These are phyloP conservation scores for Tragelaphus imberbis DNA, from an alignment of 2,113 vertebrate genomes.

Conservation along the genomic window DNA sequence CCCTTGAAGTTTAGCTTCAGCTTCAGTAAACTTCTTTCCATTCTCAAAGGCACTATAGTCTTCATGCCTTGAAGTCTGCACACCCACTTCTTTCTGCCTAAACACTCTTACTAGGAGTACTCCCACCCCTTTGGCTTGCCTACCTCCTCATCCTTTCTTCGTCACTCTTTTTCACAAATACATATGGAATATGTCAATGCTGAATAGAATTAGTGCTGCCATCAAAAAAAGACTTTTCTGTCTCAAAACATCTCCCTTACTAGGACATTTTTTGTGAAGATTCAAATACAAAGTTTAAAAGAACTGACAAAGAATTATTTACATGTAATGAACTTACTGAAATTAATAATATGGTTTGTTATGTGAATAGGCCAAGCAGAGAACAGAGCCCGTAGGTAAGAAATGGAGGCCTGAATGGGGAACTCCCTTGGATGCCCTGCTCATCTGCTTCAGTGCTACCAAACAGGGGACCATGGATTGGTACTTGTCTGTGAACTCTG, in stretches of 20 bases:
- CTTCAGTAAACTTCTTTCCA: not conserved
- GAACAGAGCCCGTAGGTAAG: not conserved
- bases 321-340: not conserved
- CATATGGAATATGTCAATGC: not conserved
- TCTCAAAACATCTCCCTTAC: conserved; percentile 13
- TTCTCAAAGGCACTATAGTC: not conserved
- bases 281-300: not conserved
- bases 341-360: not conserved
- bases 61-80: not conserved
- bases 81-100: not conserved
- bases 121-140: not conserved
- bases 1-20: not conserved
- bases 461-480: not conserved
- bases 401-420: not conserved
- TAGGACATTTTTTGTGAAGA: not conserved
- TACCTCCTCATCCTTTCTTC: not conserved
- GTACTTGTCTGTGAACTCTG: not conserved
- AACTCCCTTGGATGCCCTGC: not conserved
- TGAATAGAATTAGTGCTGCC: not conserved
- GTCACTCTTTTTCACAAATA: not conserved
- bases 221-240: not conserved
- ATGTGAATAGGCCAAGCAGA: not conserved
- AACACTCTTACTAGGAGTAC: not conserved
- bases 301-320: not conserved
- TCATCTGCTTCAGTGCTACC: not conserved